Base-by-base conservation (phyloP, 2,113 vertebrate species). In the Mellivora capensis region DNA sequence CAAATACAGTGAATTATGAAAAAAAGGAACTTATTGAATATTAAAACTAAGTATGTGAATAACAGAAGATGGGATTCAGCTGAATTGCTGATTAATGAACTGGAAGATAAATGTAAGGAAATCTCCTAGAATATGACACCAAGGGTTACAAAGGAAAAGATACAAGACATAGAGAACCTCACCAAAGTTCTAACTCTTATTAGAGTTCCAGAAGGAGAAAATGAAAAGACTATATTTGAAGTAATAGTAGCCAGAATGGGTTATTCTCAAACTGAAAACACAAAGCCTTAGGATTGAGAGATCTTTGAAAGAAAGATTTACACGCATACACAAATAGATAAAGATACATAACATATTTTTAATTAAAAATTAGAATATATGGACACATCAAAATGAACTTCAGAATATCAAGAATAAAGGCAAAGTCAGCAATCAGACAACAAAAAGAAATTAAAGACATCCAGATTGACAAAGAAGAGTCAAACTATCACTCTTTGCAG, bases 171-270 rank as follows among this genome's bases (percentile, higher is more conserved):
- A 20, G 82, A 77, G 29, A 87, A 79, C 18, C 13, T n/a, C 47
- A 4, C n/a, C 23, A 54, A 69, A 91, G n/a, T 54, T 69, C 31
- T 54, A 71, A 83, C 49, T 71, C 69, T 90, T 84, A 34, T 47
- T 69, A 47, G 67, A 74, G 44, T 93, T 92, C 29, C 25, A 86
- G 64, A 62, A 84, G 17, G 37, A 91, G 31, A 93, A 93, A 74
- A 80, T 80, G n/a, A 47, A 93, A 90, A 25, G 69, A 80, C 49
- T 61, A 8, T 69, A 72, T 79, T 95, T 87, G 77, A 97, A 93
- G 44, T 27, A 77, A 3, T 82, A 85, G 34, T 90, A 42, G 15
- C 44, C 10, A 64, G 34, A 67, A 69, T 20, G 47, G 69, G 91
- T 37, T 74, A 17, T 31, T 61, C 29, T 59, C 23, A 84, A 93